Evolutionary conservation across 2,113 vertebrate genomes (phyloP), one percentile per base, ranked within the genome.

Genomic region (Microcebus lehilahytsara): DNA sequence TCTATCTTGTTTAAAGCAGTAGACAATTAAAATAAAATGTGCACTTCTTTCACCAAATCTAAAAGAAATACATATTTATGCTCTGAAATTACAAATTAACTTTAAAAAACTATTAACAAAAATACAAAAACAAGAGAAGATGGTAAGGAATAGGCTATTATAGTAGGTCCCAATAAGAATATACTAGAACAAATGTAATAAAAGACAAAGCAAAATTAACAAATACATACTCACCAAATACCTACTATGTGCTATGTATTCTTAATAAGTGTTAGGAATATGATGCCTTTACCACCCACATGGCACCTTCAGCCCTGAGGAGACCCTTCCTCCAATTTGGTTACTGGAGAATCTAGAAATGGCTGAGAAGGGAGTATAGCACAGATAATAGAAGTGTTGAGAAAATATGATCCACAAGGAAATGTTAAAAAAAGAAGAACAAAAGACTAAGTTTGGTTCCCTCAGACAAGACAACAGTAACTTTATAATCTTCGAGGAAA

Each of bases 401-500:
- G 77, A 95, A 90, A 95, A 95, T 30, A 77, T 9, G n/a, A 95
- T 37, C 32, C 40, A 71, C 32, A 88, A 94, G 53, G 74, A 89
- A 97, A 94, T 75, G 49, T 51, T 56, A 58, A 23, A 40, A 53
- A 67, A 46, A 72, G 56, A 77, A 53, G 11, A 42, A 78, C 2
- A 56, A 83, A 37, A 34, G 60, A 56, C n/a, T n/a, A 79, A 60
- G 20, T 71, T 46, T 95, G 71, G 81, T 91, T 97, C n/a, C 6
- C 88, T 69, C 62, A 56, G 89, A 96, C 77, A 91, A 88, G 71
- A 78, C 42, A 93, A 72, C 11, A 88, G 92, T 62, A 92, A 95
- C 79, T 85, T 89, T 88, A 95, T 88, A 92, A 96, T 78, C 80
- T 79, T 98, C 56, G 88, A 85, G 95, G 95, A 97, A 89, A 66